These are phyloP conservation scores for Lipophrys pholis DNA, from an alignment of 2,113 vertebrate genomes.

Conservation along the genomic window DNA sequence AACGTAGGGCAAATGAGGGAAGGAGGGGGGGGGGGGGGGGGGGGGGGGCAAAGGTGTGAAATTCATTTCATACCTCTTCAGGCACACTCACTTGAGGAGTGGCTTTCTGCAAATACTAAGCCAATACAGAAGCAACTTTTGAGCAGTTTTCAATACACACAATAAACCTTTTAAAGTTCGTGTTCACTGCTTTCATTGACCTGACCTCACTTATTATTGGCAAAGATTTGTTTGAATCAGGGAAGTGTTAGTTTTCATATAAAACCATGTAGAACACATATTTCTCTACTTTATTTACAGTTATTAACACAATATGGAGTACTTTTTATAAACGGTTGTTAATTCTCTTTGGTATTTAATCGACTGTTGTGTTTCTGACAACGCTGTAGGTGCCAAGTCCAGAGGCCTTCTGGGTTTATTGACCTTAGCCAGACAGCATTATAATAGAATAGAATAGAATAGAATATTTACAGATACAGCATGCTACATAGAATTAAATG, in stretches of 20 bases:
- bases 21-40: too few species aligned
- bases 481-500: too few species aligned
- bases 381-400: too few species aligned
- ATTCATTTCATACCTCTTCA: conserved; percentile 99
- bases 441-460: too few species aligned
- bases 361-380: too few species aligned
- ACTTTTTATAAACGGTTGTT: too few species aligned
- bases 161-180: conserved; percentile 24
- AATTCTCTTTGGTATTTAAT: too few species aligned
- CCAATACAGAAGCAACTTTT: conserved; percentile 69
- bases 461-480: too few species aligned
- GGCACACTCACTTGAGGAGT: conserved; percentile 85
- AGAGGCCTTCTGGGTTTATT: too few species aligned
- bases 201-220: neutral
- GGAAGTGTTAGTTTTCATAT: neutral
- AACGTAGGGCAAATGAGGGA: conserved; percentile 90
- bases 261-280: neutral
- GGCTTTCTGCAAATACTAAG: conserved; percentile 61
- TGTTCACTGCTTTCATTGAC: conserved; percentile 1
- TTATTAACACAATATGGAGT: too few species aligned
- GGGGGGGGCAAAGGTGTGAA: conserved; percentile 96
- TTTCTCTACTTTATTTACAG: too few species aligned
- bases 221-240: neutral
- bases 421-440: too few species aligned
- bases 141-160: conserved; percentile 39